phyloP scores from a whole-genome alignment of 2,113 vertebrate genomes.

The Erythrocercus mccallii region DNA sequence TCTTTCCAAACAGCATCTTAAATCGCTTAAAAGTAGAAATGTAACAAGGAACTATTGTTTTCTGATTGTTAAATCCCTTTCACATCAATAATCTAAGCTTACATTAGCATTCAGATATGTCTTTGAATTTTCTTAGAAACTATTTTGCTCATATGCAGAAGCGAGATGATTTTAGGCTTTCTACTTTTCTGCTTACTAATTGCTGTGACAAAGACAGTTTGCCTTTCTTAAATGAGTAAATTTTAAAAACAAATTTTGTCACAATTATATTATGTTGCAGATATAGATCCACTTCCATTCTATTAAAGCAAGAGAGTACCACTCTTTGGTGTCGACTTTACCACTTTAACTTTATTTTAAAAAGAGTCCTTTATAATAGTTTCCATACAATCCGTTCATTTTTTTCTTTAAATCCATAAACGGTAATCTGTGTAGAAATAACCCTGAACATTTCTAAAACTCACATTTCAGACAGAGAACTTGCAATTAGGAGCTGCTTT shows the following conservation, averaged over 20 bases:
- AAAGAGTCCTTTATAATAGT: neutral
- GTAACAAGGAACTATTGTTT: conserved; percentile 50
- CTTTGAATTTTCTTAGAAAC: neutral
- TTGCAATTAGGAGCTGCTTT: neutral
- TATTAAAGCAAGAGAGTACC: neutral
- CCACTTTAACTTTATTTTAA: neutral
- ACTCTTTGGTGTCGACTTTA: neutral
- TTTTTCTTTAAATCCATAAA: neutral
- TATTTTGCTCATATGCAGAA: neutral
- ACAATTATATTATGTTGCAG: neutral
- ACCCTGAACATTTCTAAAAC: neutral
- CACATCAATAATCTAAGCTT: conserved; percentile 1
- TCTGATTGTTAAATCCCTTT: conserved; percentile 28
- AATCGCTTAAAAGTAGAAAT: conserved; percentile 36
- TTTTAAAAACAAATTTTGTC: neutral
- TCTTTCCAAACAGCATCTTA: conserved; percentile 42
- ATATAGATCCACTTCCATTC: neutral
- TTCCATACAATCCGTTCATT: neutral
- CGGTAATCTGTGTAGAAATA: neutral
- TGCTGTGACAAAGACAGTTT: neutral
- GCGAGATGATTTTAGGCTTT: neutral
- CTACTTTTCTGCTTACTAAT: neutral
- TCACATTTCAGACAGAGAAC: neutral
- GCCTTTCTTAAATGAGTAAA: neutral
- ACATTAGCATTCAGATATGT: neutral